Evolutionary conservation across 2,797 vertebrate species (phyloP).

Genomic region (Sebastolobus altivelis): DNA sequence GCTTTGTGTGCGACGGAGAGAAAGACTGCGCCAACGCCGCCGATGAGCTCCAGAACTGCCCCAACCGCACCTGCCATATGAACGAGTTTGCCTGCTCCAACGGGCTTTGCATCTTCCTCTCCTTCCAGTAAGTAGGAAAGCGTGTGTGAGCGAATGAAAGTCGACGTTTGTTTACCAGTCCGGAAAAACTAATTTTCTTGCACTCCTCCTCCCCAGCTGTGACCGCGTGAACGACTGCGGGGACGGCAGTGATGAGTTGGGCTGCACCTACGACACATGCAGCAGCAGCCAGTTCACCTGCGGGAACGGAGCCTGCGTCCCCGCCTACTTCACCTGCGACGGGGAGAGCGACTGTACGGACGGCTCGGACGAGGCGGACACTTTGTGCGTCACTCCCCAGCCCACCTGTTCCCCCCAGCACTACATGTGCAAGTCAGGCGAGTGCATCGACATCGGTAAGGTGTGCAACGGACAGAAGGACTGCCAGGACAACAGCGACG

Average conservation of each 20-base stretch:
- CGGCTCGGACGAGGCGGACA: slow-evolving; percentile 90
- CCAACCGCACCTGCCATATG: slow-evolving; percentile 88
- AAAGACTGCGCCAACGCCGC: slow-evolving; percentile 90
- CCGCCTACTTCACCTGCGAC: slow-evolving; percentile 85
- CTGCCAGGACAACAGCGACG: slow-evolving; percentile 92
- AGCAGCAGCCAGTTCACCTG: slow-evolving; percentile 90
- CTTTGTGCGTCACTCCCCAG: slow-evolving; percentile 86
- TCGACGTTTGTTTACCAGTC: not conserved
- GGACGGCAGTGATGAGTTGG: slow-evolving; percentile 92
- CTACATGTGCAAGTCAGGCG: slow-evolving; percentile 91
- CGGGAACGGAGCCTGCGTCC: slow-evolving; percentile 92
- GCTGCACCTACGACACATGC: slow-evolving; percentile 90
- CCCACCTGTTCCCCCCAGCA: slow-evolving; percentile 91
- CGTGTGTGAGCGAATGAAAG: not conserved
- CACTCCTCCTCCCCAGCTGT: slow-evolving; percentile 82
- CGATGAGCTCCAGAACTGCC: slow-evolving; percentile 94
- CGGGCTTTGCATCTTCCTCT: slow-evolving; percentile 87
- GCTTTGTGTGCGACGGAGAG: slow-evolving; percentile 92
- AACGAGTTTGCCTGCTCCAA: slow-evolving; percentile 91
- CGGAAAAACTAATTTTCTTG: not conserved
- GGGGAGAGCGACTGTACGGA: slow-evolving; percentile 91
- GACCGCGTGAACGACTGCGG: slow-evolving; percentile 94
- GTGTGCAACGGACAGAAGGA: slow-evolving; percentile 92
- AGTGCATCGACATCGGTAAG: slow-evolving; percentile 88
- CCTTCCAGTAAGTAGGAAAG: slow-evolving; percentile 84